phyloP scores from a whole-genome alignment of 2,113 vertebrate genomes.

The Chaetorhynchus papuensis region DNA sequence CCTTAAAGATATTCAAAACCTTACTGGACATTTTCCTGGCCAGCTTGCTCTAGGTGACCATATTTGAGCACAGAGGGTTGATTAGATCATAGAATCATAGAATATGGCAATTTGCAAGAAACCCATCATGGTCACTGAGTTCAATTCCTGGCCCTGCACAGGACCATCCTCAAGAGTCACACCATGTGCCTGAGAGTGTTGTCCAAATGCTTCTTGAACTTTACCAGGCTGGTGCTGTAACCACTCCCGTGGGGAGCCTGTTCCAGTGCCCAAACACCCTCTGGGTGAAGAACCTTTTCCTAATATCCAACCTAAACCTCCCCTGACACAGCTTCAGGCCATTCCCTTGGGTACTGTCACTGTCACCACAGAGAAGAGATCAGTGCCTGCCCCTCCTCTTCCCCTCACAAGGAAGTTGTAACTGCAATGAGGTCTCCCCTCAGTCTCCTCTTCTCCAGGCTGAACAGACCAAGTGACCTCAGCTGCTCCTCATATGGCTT shows the following conservation, averaged over 20 bases:
- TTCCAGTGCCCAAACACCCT: accelerated
- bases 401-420: background rate
- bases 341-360: background rate
- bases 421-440: background rate
- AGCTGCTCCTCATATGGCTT: accelerated
- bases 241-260: background rate
- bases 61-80: background rate
- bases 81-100: background rate
- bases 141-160: background rate
- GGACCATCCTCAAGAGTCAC: background rate
- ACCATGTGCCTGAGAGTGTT: background rate
- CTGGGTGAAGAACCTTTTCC: background rate
- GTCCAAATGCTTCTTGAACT: background rate
- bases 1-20: background rate
- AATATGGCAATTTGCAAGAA: background rate
- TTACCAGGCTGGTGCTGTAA: background rate
- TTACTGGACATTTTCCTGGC: background rate
- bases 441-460: background rate
- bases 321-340: background rate
- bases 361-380: background rate
- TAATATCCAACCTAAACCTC: background rate
- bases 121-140: accelerated
- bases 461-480: background rate
- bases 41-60: background rate
- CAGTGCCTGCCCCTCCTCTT: background rate